A percentile compares a stretch with the other conserved stretches of the same genome.
These are phyloP conservation scores for Idaea biselata DNA, from an alignment of 2,888 invertebrate genomes.

Conservation along the genomic window DNA sequence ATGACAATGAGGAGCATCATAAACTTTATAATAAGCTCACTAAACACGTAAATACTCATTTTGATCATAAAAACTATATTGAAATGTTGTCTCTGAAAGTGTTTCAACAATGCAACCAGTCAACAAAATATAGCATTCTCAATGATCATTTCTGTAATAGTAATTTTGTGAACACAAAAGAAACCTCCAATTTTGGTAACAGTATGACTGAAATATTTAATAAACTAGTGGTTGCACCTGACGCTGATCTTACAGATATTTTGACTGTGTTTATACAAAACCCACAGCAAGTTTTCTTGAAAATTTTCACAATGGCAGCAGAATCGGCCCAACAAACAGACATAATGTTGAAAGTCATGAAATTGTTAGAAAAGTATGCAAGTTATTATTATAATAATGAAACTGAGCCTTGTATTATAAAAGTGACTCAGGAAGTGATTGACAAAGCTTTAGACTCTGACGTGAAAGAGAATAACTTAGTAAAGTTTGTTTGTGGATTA, in stretches of 20 bases:
- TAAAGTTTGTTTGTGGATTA: conserved; percentile 52
- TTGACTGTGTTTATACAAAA: conserved; percentile 61
- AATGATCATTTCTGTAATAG: conserved; percentile 50
- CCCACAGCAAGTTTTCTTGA: conserved; percentile 52
- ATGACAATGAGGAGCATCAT: conserved; percentile 46
- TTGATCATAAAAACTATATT: conserved; percentile 37
- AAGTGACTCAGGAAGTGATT: conserved; percentile 43
- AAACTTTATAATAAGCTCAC: conserved; percentile 45
- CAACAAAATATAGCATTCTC: conserved; percentile 48
- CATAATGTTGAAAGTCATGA: conserved; percentile 60
- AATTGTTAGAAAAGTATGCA: conserved; percentile 49
- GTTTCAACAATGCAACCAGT: conserved; percentile 47
- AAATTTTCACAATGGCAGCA: conserved; percentile 55
- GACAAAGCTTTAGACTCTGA: conserved; percentile 43
- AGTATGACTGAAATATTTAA: conserved; percentile 61
- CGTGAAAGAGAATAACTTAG: conserved; percentile 45
- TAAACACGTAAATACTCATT: conserved; percentile 33
- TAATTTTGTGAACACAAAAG: conserved; percentile 42
- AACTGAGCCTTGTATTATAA: conserved; percentile 57
- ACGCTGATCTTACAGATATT: conserved; percentile 51
- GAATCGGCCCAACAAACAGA: conserved; percentile 55
- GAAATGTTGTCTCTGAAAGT: conserved; percentile 45
- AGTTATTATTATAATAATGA: conserved; percentile 58
- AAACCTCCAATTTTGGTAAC: conserved; percentile 42
- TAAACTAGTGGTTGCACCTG: conserved; percentile 50